These are phyloP conservation scores for Caenorhabditis sp. DNA, from an alignment of 2,888 invertebrate species.

Conservation along the genomic window DNA sequence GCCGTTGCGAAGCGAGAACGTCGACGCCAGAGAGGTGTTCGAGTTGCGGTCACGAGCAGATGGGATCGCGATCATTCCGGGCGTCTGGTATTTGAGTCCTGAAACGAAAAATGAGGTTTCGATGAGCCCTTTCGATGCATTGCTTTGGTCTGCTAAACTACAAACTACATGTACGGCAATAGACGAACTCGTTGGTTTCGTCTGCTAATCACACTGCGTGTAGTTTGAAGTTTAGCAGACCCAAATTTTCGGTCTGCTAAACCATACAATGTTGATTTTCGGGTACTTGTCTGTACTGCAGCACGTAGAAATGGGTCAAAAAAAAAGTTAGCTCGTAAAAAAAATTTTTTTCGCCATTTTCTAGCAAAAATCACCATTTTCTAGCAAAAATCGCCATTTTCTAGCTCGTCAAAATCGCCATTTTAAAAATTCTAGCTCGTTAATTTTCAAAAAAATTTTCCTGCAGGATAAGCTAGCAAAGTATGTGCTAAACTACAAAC, in stretches of 20 bases:
- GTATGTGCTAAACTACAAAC: neutral
- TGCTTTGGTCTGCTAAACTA: neutral
- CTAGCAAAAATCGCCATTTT: too few relatives aligned
- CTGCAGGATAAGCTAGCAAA: too few relatives aligned
- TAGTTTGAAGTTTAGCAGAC: neutral
- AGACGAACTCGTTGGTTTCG: too few relatives aligned
- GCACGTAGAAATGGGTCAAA: too few relatives aligned
- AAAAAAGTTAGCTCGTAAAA: too few relatives aligned
- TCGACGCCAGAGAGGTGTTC: constrained; percentile 66
- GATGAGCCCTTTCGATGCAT: neutral
- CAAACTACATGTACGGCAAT: neutral
- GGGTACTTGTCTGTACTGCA: too few relatives aligned
- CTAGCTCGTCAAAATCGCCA: too few relatives aligned
- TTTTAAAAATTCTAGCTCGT: too few relatives aligned
- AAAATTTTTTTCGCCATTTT: too few relatives aligned
- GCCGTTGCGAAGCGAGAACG: constrained; percentile 50
- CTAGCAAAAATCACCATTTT: too few relatives aligned
- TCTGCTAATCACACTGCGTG: neutral
- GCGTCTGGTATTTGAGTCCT: constrained; percentile 43
- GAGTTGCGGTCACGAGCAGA: constrained; percentile 51
- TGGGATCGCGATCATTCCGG: constrained; percentile 43
- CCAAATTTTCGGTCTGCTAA: neutral
- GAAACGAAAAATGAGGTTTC: neutral
- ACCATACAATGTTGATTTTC: too few relatives aligned
- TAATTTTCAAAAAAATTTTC: too few relatives aligned